Base-by-base conservation (phyloP, 2,888 invertebrate genomes). In the Cryptophagus acutangulus region DNA sequence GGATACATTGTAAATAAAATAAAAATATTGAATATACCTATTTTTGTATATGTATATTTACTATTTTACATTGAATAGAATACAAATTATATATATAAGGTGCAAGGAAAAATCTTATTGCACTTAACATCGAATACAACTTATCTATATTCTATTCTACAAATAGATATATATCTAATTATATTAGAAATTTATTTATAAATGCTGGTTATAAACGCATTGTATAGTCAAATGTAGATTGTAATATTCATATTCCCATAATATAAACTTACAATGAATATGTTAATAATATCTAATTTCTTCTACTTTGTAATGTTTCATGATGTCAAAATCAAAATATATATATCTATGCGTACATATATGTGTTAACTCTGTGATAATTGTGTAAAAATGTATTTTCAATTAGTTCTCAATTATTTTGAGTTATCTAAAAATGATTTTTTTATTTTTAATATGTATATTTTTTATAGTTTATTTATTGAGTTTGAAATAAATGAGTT, bases 291-390 rank as follows among this genome's bases (percentile, higher is more conserved):
- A n/a, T n/a, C n/a, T n/a, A n/a, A n/a, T n/a, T n/a, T n/a, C n/a
- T n/a, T n/a, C n/a, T n/a, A n/a, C n/a, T n/a, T n/a, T n/a, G n/a
- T n/a, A n/a, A n/a, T n/a, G n/a, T n/a, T n/a, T n/a, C n/a, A n/a
- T n/a, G n/a, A n/a, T n/a, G n/a, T n/a, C n/a, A n/a, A n/a, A n/a
- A n/a, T n/a, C n/a, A n/a, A n/a, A n/a, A n/a, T n/a, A n/a, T n/a
- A n/a, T n/a, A 40, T 12, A 34, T 44, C 36, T 36, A 38, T 33
- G 24, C 41, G 41, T 46, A 34, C n/a, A n/a, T n/a, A 20, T 38
- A 37, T 47, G 31, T 44, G 47, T 48, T 48, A 26, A 45, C 36
- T 45, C 48, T 48, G 48, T 48, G 48, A 48, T 48, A 48, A 45
- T 48, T 40, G 34, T 34, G 35, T 42, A 43, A 17, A 41, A 43